Evolutionary conservation across 2,113 vertebrate species (phyloP), one percentile per base, ranked within the genome.

Genomic region (Ibidorhyncha struthersii): DNA sequence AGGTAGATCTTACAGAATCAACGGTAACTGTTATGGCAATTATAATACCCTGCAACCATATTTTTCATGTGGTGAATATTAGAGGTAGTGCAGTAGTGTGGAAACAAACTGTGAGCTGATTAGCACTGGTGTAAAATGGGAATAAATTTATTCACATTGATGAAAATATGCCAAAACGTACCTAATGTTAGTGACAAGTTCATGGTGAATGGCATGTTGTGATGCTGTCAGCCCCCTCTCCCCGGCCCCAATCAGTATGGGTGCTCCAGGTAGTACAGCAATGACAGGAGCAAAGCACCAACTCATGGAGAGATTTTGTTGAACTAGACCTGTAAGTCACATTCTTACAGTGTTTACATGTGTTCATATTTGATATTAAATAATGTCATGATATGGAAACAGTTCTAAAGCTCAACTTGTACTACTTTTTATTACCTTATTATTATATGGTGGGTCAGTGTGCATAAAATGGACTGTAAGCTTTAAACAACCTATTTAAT

Each of bases 401-500:
- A 49, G 10, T 4, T 53, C 58, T 85, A 70, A 82, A 89, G 45
- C 40, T 87, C 36, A 77, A 50, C n/a, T 93, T 69, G 15, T 70
- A 45, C 12, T 82, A 34, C 58, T 47, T 82, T 95, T 96, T 91
- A 91, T 86, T 91, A 81, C 81, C 38, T 90, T 70, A 67, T 89
- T 92, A 87, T 81, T 82, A 45, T n/a, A 82, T 58, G 72, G 29
- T 73, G 79, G 53, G 78, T 85, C 85, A 92, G 41, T 23, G 34
- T 4, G 3, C 63, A 78, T 96, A 92, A 96, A 96, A 94, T 59
- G 73, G 82, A 41, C 88, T 93, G 65, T 88, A 96, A 95, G 90
- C 45, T 96, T 95, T 90, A 97, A 95, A 95, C 38, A 89, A 95
- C 62, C 67, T 74, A 63, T 95, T 97, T 90, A 95, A 96, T 96